Base-by-base conservation (phyloP, 2,113 vertebrate species). In the Meleagris gallopavo region DNA sequence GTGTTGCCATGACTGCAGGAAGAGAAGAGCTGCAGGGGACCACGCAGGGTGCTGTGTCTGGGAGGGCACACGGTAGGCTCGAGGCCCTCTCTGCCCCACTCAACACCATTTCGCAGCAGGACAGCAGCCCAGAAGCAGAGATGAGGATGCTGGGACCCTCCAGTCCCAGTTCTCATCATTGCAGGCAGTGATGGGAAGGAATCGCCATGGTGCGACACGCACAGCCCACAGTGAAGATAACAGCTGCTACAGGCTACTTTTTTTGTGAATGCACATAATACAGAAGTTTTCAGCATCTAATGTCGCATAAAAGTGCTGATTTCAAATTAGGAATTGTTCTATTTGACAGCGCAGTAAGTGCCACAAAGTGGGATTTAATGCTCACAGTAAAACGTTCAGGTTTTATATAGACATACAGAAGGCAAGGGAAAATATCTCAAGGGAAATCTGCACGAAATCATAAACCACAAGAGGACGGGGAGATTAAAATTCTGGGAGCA, bases 401-500 rank as follows among this genome's bases (percentile, higher is more conserved):
- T 83, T 95, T 88, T 75, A 83, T 62, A 83, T 1, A 81, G 75
- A 71, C 83, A 83, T 27, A 77, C 34, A 46, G 36, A 77, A 81
- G 71, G 61, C 73, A 89, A 60, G 24, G 81, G 69, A 90, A 89
- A 95, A 88, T 61, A 94, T 52, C 94, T 92, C 60, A 34, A 92
- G 76, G 67, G 93, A 96, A 97, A 94, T 81, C 71, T 36, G 54
- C 80, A 92, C 50, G 88, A 93, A 94, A 78, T 55, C 34, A 13
- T 67, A 97, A 97, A 93, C 91, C 93, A 95, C 88, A 82, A 92
- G 81, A 93, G 86, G 82, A 83, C 43, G 29, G 8, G 60, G 54
- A 84, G 52, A 94, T 89, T 89, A 88, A 88, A 95, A 94, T 88
- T 88, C 94, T 90, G n/a, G 36, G 92, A 45, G 62, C 83, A 40